A percentile compares a stretch with the other conserved stretches of the same genome.
These are phyloP conservation scores for Maccullochella peelii DNA, from an alignment of 2,113 vertebrate genomes.

Conservation along the genomic window DNA sequence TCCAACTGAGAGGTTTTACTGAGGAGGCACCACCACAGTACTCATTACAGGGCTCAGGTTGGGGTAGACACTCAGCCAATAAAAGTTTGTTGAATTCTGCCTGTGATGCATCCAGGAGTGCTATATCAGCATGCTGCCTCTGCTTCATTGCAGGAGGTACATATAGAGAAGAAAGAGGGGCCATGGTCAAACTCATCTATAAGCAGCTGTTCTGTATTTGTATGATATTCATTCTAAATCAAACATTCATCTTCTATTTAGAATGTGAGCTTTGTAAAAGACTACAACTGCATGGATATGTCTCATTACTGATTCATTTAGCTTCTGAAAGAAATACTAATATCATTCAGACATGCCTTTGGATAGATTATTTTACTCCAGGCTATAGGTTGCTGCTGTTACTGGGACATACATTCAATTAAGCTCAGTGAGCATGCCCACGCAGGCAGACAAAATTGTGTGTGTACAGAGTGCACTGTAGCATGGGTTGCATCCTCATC, in stretches of 20 bases:
- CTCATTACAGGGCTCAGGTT: conserved; percentile 76
- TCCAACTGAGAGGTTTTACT: conserved; percentile 66
- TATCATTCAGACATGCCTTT: conserved; percentile 51
- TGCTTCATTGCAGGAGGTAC: conserved; percentile 62
- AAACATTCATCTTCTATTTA: conserved; percentile 41
- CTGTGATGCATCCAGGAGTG: conserved; percentile 79
- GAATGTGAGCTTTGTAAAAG: conserved; percentile 20
- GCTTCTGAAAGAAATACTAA: conserved; percentile 42
- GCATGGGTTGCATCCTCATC: conserved; percentile 61
- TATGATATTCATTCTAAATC: conserved; percentile 21
- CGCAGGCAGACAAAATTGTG: conserved; percentile 68
- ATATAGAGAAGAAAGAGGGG: conserved; percentile 60
- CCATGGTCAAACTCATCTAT: conserved; percentile 49
- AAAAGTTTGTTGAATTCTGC: conserved; percentile 79
- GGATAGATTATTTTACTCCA: conserved; percentile 60
- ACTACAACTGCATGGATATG: conserved; percentile 3
- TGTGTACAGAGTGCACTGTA: conserved; percentile 47
- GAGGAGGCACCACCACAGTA: conserved; percentile 66
- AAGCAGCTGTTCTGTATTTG: conserved; percentile 34
- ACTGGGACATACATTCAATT: conserved; percentile 66
- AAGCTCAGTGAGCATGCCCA: conserved; percentile 76
- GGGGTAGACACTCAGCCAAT: conserved; percentile 76
- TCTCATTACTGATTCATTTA: conserved; percentile 49
- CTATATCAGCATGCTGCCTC: conserved; percentile 78
- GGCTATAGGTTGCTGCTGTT: conserved; percentile 72